Percentiles rank a stretch among this genome's conserved stretches.
phyloP scores from a whole-genome alignment of 2,888 invertebrate genomes.

The Aphidius colemani region DNA sequence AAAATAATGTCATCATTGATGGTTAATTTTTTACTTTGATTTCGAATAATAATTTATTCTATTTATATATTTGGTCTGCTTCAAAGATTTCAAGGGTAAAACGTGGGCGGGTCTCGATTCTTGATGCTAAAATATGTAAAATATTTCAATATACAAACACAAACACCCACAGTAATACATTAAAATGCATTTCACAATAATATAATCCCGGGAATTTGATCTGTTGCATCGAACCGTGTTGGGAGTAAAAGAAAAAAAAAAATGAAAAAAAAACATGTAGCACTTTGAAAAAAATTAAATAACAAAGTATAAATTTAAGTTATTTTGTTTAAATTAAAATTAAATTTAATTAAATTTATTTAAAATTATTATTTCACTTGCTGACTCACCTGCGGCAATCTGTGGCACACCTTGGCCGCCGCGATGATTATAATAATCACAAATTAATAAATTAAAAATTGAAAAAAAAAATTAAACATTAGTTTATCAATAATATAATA shows the following conservation, averaged over 20 bases:
- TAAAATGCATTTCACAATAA: constrained; percentile 3
- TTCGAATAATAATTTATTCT: not conserved
- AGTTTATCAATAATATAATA: too few species aligned
- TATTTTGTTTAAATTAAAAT: not conserved
- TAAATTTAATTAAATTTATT: not conserved
- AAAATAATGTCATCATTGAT: not conserved
- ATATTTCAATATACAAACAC: not conserved
- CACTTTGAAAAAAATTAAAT: not conserved
- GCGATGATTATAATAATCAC: not conserved
- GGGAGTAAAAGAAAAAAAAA: too few species aligned
- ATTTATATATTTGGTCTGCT: constrained; percentile 7
- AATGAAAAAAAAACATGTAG: too few species aligned
- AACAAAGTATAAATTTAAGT: not conserved
- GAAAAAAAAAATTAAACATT: too few species aligned
- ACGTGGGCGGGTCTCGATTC: constrained; percentile 7
- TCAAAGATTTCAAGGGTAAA: constrained; percentile 11
- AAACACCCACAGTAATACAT: not conserved
- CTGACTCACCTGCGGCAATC: constrained; percentile 38
- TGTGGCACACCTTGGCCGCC: constrained; percentile 31
- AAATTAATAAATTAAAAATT: too few species aligned
- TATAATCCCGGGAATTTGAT: constrained; percentile 11
- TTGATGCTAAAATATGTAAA: not conserved
- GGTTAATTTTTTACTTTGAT: not conserved
- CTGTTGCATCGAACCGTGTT: not conserved
- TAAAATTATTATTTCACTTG: constrained; percentile 9